Evolutionary conservation across 1,140 invertebrate genomes (phyloP).

Genomic region (Nautilus pompilius): DNA sequence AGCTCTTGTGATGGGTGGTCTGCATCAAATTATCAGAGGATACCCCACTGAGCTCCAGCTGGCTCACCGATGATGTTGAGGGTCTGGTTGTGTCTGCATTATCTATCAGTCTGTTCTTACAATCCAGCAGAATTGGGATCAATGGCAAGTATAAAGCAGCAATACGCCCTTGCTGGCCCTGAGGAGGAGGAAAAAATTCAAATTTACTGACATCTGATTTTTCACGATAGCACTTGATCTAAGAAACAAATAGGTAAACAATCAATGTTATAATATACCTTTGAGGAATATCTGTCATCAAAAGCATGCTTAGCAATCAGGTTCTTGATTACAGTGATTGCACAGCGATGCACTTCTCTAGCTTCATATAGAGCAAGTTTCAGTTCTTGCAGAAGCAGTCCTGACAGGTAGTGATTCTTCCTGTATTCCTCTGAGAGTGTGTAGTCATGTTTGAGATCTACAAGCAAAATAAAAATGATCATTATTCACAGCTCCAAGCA

Average conservation of each 20-base stretch:
- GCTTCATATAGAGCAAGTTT: slow-evolving; percentile 79
- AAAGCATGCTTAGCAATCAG: slow-evolving; percentile 89
- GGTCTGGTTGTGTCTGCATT: slow-evolving; percentile 17
- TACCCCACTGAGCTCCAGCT: slow-evolving; percentile 6
- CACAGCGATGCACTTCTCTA: slow-evolving; percentile 72
- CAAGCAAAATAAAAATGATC: slow-evolving; percentile 7
- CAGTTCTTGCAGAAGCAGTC: slow-evolving; percentile 70
- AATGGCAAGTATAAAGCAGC: slow-evolving; percentile 87
- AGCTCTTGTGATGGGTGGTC: background rate
- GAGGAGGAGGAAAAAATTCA: slow-evolving; percentile 13
- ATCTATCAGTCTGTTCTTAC: slow-evolving; percentile 62
- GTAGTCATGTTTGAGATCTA: slow-evolving; percentile 60
- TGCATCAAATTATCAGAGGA: slow-evolving; percentile 1
- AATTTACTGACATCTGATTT: too few species aligned
- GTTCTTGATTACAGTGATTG: slow-evolving; percentile 77
- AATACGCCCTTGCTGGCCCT: slow-evolving; percentile 80
- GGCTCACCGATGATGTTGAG: slow-evolving; percentile 9
- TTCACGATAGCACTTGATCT: background rate
- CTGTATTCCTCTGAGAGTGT: slow-evolving; percentile 76
- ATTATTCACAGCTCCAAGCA: background rate
- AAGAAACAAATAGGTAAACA: background rate
- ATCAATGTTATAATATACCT: slow-evolving; percentile 45
- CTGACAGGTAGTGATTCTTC: slow-evolving; percentile 84
- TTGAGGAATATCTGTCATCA: slow-evolving; percentile 77
- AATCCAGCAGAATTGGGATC: slow-evolving; percentile 80